Evolutionary conservation across 2,797 vertebrate species (phyloP), one percentile per base, ranked within the genome.

Genomic region (Meda fulgida): DNA sequence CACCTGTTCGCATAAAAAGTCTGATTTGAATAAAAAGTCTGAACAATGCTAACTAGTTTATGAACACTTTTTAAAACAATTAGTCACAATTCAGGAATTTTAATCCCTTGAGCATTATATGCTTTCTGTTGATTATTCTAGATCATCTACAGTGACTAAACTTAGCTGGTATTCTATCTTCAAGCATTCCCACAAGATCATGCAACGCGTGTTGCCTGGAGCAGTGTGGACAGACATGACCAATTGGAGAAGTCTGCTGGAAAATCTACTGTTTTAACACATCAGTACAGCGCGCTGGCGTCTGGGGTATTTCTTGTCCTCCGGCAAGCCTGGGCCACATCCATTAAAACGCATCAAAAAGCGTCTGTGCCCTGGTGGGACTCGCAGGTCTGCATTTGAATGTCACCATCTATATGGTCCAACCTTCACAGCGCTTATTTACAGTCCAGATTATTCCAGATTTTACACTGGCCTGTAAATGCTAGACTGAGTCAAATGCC

Each of bases 401-500:
- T 85, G 80, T 88, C 89, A 78, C 75, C 43, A 83, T 60, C 60
- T 69, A 83, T 84, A 65, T 26, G 26, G 46, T 55, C 31, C 82
- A 40, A 83, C 83, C 76, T 87, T 84, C 84, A 73, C 46, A 66
- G 78, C 4, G 6, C 3, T 55, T 73, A 29, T 78, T 87, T 78
- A 72, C 60, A 85, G 73, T 51, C 60, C 34, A 3, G 53, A 85
- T 38, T 55, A 72, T 75, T 85, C n/a, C 58, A 51, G 36, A 60
- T 76, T 71, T 75, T 21, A 63, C 31, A 40, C 19, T 26, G 14
- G 31, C 55, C 16, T 14, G 34, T 69, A 85, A 87, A 89, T 84
- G 72, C 63, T 81, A 87, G 36, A 18, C 13, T 14, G 66, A 85
- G 76, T 60, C 73, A 85, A 87, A 89, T 85, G 71, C 36, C 86